Percentiles rank a stretch among this genome's conserved stretches.
These are phyloP conservation scores for Lonchura striata DNA, from an alignment of 2,113 vertebrate species.

Conservation along the genomic window DNA sequence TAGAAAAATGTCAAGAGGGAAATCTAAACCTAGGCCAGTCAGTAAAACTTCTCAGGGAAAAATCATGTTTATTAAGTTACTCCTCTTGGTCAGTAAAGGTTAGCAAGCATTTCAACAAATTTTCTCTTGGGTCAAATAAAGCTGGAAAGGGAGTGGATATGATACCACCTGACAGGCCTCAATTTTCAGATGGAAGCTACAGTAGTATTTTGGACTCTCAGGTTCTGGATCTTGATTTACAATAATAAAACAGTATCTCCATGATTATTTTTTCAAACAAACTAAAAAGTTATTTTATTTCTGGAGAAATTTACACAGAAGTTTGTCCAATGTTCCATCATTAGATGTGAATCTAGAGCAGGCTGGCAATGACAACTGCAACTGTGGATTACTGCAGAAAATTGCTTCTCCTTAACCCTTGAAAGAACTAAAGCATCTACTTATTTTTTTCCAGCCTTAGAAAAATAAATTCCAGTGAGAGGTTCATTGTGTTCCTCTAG, in stretches of 20 bases:
- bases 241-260: background rate
- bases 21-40: constrained; percentile 8
- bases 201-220: background rate
- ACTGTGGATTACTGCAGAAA: background rate
- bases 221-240: background rate
- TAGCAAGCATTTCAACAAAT: constrained; percentile 21
- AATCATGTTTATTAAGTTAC: constrained; percentile 11
- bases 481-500: background rate
- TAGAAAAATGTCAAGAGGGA: constrained; percentile 57
- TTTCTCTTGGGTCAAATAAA: constrained; percentile 36
- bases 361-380: background rate
- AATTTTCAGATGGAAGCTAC: constrained; percentile 19
- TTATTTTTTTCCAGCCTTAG: background rate
- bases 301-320: background rate
- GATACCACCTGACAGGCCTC: constrained; percentile 36
- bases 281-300: background rate
- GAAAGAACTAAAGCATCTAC: background rate
- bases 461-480: background rate
- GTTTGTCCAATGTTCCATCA: background rate
- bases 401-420: background rate
- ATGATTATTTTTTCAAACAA: background rate
- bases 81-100: constrained; percentile 38
- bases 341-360: background rate
- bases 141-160: background rate
- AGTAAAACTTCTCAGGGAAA: constrained; percentile 26